Conservation (phyloP, 2,888 invertebrate species). For the Caradrina clavipalpis region DNA sequence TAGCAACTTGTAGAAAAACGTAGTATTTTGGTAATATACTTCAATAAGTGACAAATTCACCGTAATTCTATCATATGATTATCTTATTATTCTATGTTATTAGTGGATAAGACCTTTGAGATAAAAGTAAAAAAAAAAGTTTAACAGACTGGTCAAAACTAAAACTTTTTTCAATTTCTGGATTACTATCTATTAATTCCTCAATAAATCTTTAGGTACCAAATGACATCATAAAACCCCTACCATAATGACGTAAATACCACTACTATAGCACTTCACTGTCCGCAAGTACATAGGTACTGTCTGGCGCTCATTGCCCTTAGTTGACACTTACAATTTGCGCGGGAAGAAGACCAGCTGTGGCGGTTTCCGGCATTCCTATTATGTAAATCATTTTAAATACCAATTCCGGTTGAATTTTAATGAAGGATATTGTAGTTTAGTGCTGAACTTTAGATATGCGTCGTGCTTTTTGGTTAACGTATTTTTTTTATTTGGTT, state of each 20-base stretch:
- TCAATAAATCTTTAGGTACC: not conserved
- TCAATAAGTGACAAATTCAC: no score
- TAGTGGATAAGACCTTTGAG: no score
- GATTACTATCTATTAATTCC: no score
- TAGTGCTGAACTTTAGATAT: conserved; percentile 1
- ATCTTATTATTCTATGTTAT: no score
- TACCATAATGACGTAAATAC: conserved; percentile 31
- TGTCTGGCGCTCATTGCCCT: conserved; percentile 60
- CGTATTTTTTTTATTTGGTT: not conserved
- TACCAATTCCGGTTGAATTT: conserved; percentile 44
- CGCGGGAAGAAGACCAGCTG: conserved; percentile 63
- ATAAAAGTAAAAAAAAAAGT: no score
- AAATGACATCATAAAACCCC: conserved; percentile 12
- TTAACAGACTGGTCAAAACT: no score
- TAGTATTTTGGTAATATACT: no score
- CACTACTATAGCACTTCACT: conserved; percentile 8
- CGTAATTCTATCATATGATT: no score
- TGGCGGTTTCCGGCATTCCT: conserved; percentile 58
- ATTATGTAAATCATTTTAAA: conserved; percentile 52
- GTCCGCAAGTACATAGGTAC: conserved; percentile 8
- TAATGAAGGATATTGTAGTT: conserved; percentile 31
- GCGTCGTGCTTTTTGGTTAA: not conserved
- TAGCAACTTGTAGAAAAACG: no score
- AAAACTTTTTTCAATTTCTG: no score
- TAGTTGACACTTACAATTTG: conserved; percentile 65